Base-by-base conservation (phyloP, 2,797 vertebrate genomes). In the Amazona finschi region DNA sequence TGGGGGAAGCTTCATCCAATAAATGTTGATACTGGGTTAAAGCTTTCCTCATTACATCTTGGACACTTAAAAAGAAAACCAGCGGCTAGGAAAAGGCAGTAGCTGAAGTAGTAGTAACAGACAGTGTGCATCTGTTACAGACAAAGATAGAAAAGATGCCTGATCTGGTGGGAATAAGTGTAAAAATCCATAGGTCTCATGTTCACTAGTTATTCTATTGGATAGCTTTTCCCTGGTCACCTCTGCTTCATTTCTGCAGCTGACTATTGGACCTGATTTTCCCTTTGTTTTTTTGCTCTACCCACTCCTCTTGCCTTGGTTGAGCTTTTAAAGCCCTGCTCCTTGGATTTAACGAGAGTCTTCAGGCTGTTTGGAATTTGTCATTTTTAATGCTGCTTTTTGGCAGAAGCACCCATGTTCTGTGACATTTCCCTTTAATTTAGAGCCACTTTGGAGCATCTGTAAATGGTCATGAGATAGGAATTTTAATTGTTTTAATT, bases 401-500 rank as follows among this genome's bases (percentile, higher is more conserved):
- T 97, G 95, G 91, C 95, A 96, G 94, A 93, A 83, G 61, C 46
- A 83, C 77, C 86, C 71, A 77, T 87, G 90, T 94, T 96, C 90
- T 95, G 89, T 97, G 95, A 97, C 95, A 94, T 96, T 96, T 96
- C 61, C n/a, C 53, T 91, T 96, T 94, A 96, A 95, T 96, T 97
- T 94, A 96, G 90, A 96, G 87, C 85, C 87, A 93, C 89, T 96
- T 94, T 86, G 76, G 89, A 95, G 64, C 91, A 94, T 96, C 95
- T 94, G 94, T 94, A 96, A 95, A 96, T 96, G 94, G 89, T 94
- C 92, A 90, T 94, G 94, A 94, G 95, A 86, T 93, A 93, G 87
- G 94, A 96, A 96, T 94, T 96, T 94, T 96, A 96, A 96, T 96
- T 96, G 96, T 96, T 96, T 96, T 96, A 94, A 96, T 96, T 96